A percentile compares a stretch with the other conserved stretches of the same genome.
Conservation (phyloP, 2,888 invertebrate species). For the Coelinius sp. region DNA sequence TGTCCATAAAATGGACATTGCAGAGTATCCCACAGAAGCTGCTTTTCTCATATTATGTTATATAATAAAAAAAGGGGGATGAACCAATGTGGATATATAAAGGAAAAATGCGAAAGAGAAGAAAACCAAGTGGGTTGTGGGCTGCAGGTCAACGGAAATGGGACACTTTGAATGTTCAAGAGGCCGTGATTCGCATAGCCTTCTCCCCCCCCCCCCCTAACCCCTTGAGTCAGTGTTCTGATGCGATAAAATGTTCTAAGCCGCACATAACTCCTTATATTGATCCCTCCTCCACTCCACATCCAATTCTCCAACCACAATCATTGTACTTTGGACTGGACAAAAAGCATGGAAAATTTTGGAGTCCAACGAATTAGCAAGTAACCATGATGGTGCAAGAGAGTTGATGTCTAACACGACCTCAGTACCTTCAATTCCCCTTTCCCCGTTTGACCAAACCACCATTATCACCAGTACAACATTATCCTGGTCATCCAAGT, state of each 20-base stretch:
- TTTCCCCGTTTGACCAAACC: not conserved
- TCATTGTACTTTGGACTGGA: not conserved
- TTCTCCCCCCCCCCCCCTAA: not conserved
- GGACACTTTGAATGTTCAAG: conserved; percentile 23
- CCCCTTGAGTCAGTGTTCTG: not conserved
- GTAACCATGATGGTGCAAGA: conserved; percentile 3
- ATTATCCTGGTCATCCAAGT: conserved; percentile 24
- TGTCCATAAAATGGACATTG: conserved; percentile 29
- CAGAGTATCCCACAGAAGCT: conserved; percentile 1
- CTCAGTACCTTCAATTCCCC: not conserved
- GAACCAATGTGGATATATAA: conserved; percentile 10
- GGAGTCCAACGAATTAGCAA: not conserved
- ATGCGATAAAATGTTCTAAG: not conserved
- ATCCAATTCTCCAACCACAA: not conserved
- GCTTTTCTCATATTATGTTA: conserved; percentile 5
- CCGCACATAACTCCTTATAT: not conserved
- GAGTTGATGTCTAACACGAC: conserved; percentile 15
- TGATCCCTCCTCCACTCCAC: not conserved
- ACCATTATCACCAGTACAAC: not conserved
- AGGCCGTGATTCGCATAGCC: conserved; percentile 2
- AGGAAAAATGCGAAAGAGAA: not conserved
- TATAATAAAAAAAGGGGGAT: conserved; percentile 30
- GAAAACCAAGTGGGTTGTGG: not conserved
- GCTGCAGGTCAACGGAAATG: not conserved
- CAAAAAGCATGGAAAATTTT: not conserved